These are phyloP conservation scores for Tolmerus cingulatus DNA, from an alignment of 2,888 invertebrate species.

Conservation along the genomic window DNA sequence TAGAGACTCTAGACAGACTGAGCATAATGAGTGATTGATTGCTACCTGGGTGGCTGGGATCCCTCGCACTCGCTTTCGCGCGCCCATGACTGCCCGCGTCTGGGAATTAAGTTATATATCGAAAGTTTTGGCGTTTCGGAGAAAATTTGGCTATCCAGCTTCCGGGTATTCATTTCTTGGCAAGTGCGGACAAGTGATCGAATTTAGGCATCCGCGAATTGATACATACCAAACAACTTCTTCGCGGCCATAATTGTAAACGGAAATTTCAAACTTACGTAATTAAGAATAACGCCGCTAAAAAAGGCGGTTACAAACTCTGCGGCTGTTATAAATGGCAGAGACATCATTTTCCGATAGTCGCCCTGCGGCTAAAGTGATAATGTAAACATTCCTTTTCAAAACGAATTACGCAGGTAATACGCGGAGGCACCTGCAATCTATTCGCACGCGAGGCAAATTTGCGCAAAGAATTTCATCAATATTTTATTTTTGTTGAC, in stretches of 20 bases:
- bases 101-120: background rate
- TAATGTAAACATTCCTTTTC: background rate
- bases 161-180: background rate
- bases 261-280: background rate
- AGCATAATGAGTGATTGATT: constrained; percentile 50
- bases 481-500: background rate
- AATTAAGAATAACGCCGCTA: background rate
- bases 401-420: background rate
- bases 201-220: background rate
- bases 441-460: background rate
- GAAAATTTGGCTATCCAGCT: background rate
- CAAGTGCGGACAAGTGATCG: background rate
- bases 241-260: background rate
- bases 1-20: constrained; percentile 15
- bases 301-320: background rate
- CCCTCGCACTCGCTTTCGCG: background rate
- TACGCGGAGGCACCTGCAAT: background rate
- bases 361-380: background rate
- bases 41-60: constrained; percentile 50
- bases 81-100: background rate
- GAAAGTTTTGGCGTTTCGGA: background rate
- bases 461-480: background rate
- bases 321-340: background rate
- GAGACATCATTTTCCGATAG: background rate
- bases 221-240: background rate